These are phyloP conservation scores for Mythimna lalbum DNA, from an alignment of 2,888 invertebrate species.

Conservation along the genomic window DNA sequence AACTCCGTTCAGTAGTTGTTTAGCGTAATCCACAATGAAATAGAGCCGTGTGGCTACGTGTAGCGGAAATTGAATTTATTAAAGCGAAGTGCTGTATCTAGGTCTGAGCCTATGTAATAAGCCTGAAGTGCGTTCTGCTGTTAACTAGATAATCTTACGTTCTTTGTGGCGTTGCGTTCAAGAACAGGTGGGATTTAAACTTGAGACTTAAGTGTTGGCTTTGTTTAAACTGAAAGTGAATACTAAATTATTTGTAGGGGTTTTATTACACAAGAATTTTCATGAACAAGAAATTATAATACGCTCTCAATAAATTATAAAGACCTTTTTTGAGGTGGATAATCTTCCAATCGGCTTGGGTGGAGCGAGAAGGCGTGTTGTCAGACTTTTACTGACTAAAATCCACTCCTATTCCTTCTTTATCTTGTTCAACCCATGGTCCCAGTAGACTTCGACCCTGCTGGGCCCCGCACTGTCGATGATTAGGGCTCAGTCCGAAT, in stretches of 20 bases:
- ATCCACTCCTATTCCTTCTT: no score
- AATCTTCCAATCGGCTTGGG: no score
- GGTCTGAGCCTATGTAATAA: constrained; percentile 53
- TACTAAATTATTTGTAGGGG: background rate
- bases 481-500: no score
- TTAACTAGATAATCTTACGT: constrained; percentile 47
- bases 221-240: background rate
- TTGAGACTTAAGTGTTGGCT: background rate
- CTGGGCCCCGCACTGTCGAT: no score
- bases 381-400: no score
- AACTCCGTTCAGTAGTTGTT: constrained; percentile 63
- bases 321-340: no score
- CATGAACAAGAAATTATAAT: background rate
- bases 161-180: constrained; percentile 13
- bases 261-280: background rate
- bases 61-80: constrained; percentile 75
- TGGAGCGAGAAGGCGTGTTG: no score
- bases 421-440: no score
- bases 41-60: constrained; percentile 66
- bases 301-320: background rate
- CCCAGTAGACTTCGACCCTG: no score
- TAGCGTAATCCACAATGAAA: constrained; percentile 70
- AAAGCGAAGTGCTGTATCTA: constrained; percentile 61
- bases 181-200: constrained; percentile 34
- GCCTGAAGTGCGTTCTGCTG: constrained; percentile 51